A percentile compares a stretch with the other conserved stretches of the same genome.
phyloP scores from a whole-genome alignment of 2,113 vertebrate genomes.

The Scolopax mira region DNA sequence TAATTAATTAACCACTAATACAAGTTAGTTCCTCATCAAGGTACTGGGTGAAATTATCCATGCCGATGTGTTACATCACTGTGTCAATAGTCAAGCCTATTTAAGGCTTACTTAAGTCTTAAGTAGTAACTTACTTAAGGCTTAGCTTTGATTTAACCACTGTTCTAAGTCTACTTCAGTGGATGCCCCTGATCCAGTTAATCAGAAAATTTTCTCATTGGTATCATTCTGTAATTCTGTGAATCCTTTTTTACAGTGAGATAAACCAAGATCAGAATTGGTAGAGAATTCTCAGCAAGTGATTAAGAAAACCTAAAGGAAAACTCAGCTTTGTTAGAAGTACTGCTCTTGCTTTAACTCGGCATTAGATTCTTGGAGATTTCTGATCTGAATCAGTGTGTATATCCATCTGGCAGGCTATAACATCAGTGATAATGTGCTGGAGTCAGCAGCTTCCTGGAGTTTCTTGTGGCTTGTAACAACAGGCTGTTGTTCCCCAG shows the following conservation, averaged over 20 bases:
- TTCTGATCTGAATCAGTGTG: background rate
- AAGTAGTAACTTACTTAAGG: background rate
- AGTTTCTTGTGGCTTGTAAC: background rate
- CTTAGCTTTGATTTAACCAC: background rate
- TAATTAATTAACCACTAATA: background rate
- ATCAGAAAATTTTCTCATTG: background rate
- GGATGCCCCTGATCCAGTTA: background rate
- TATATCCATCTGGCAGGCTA: background rate
- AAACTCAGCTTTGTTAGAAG: background rate
- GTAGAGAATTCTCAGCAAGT: background rate
- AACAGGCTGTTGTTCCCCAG: background rate
- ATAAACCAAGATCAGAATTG: background rate
- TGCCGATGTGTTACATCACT: background rate
- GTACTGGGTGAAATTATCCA: background rate
- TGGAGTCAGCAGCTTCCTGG: background rate
- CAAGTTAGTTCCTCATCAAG: background rate
- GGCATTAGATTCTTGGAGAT: background rate
- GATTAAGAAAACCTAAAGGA: background rate
- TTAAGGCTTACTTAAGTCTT: too few species aligned
- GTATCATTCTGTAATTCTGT: background rate
- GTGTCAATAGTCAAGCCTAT: background rate
- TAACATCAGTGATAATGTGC: accelerated
- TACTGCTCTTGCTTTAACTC: background rate
- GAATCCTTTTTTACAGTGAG: background rate
- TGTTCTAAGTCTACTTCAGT: background rate